Evolutionary conservation across 2,888 invertebrate species (phyloP), one percentile per base, ranked within the genome.

Genomic region (Lasioglossum morio): DNA sequence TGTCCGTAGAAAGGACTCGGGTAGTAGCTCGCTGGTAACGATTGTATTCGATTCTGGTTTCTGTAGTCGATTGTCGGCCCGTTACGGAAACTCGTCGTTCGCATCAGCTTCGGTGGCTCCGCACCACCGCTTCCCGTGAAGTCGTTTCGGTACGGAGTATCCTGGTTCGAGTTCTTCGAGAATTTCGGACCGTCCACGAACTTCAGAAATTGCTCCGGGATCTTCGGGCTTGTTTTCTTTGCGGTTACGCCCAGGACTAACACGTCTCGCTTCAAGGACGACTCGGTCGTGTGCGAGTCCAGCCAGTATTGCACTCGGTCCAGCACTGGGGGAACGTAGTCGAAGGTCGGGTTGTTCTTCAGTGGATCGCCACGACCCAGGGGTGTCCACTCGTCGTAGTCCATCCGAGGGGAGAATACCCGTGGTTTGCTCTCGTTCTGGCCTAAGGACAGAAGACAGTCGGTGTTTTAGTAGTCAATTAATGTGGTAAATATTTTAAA

Each of bases 361-460:
- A 98, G 94, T 0, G 98, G 98, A 94, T 98, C 98, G 0, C 98
- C 98, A 81, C 97, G 97, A 8, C 98, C 98, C 70, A 98, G 96
- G 0, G 98, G 98, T 87, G 97, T 97, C 98, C 98, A 98, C 95
- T 98, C 98, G 92, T 98, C 97, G 94, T 98, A 98, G 94, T 98
- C 97, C 96, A 98, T 97, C 23, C 97, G 96, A 1, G 98, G 98
- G 1, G 97, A 97, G 92, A 97, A 97, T 84, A 97, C 94, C 16
- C 96, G 90, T 23, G 93, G 88, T 27, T 91, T 90, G 81, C 88
- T 89, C 57, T 92, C 92, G 60, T 88, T 91, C 72, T 85, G 77
- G 43, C 90, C 93, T 93, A 90, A 43, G 75, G 89, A 86, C 88
- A 91, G 78, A 90, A 81, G n/a, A 1, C n/a, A 0, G 3, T n/a